Evolutionary conservation across 2,113 vertebrate species (phyloP).

Genomic region (Entomyzon cyanotis): DNA sequence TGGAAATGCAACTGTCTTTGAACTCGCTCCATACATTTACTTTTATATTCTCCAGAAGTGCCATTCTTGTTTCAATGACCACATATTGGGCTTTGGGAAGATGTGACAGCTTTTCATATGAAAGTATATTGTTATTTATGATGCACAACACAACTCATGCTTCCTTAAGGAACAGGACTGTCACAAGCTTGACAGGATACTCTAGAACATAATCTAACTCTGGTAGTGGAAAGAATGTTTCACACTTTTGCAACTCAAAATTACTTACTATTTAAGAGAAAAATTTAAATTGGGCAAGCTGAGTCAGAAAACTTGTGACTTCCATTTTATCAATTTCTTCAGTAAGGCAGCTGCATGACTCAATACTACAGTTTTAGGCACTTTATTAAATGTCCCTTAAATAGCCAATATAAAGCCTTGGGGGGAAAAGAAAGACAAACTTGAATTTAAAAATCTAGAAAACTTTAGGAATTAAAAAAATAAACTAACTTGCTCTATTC

Average conservation of each 20-base stretch:
- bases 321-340: not conserved
- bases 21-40: not conserved
- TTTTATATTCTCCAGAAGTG: not conserved
- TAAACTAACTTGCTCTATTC: not conserved
- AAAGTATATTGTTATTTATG: not conserved
- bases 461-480: not conserved
- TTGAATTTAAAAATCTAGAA: not conserved
- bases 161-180: not conserved
- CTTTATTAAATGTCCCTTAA: not conserved
- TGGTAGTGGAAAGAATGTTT: not conserved
- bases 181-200: not conserved
- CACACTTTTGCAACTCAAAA: not conserved
- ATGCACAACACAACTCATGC: not conserved
- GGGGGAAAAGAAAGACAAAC: rapidly evolving
- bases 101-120: rapidly evolving
- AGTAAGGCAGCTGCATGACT: not conserved
- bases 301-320: not conserved
- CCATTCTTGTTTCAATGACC: not conserved
- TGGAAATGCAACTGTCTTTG: not conserved
- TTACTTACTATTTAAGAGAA: not conserved
- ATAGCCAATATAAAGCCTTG: not conserved
- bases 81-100: not conserved
- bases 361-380: not conserved
- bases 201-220: not conserved
- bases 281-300: not conserved